These are phyloP conservation scores for Chaitophorus viminalis DNA, from an alignment of 2,888 invertebrate species.

Conservation along the genomic window DNA sequence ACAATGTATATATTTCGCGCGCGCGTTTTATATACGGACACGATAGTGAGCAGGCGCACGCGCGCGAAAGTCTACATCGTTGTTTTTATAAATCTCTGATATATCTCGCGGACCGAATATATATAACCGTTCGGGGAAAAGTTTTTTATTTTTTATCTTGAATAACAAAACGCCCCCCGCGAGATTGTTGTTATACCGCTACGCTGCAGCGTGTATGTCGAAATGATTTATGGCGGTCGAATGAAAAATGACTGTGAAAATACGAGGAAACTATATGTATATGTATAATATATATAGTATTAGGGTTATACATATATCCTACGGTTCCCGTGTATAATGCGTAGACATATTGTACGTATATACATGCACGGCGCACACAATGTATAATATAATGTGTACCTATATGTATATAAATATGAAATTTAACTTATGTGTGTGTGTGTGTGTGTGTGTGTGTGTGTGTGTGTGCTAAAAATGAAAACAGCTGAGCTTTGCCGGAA, in stretches of 20 bases:
- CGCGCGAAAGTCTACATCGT: background rate
- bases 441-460: background rate
- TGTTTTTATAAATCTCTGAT: slow-evolving; percentile 38
- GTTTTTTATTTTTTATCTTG: slow-evolving; percentile 27
- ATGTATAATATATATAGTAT: too few species aligned
- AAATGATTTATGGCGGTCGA: slow-evolving; percentile 56
- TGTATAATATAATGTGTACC: background rate
- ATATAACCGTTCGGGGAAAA: background rate
- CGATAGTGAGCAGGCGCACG: background rate
- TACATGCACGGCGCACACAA: background rate
- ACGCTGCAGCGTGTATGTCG: background rate
- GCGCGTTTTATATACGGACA: background rate
- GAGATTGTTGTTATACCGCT: slow-evolving; percentile 6
- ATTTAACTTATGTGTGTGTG: background rate
- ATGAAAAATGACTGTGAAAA: slow-evolving; percentile 56
- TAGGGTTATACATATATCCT: background rate
- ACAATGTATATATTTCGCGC: background rate
- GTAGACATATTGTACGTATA: background rate
- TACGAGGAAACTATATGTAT: slow-evolving; percentile 17
- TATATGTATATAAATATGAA: background rate
- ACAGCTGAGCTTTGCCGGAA: background rate
- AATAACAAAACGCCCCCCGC: slow-evolving; percentile 25
- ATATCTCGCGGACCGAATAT: background rate
- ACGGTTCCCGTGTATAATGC: background rate
- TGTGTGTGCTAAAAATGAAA: background rate